These are phyloP conservation scores for Orycteropus afer DNA, from an alignment of 2,113 vertebrate genomes.

Conservation along the genomic window DNA sequence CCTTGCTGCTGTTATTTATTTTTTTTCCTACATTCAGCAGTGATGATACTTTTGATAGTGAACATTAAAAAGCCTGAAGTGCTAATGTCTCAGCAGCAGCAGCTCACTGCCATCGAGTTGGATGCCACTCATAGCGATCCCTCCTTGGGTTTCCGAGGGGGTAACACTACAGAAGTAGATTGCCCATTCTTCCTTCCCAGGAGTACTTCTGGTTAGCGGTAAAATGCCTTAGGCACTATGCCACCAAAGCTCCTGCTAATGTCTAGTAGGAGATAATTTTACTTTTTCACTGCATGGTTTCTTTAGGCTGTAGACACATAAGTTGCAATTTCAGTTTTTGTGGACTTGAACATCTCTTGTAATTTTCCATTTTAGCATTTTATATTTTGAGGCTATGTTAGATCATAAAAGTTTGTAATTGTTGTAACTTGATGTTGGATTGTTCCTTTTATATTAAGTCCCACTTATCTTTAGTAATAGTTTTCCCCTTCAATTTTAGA, in stretches of 20 bases:
- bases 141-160: too few species aligned
- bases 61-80: conserved; percentile 29
- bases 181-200: too few species aligned
- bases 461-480: conserved; percentile 25
- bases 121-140: too few species aligned
- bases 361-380: conserved; percentile 47
- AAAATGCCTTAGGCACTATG: too few species aligned
- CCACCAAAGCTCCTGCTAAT: too few species aligned
- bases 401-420: conserved; percentile 31
- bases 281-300: conserved; percentile 28
- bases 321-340: background rate
- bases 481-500: background rate
- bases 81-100: too few species aligned
- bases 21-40: conserved; percentile 7
- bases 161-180: too few species aligned
- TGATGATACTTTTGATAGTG: background rate
- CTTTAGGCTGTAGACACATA: conserved; percentile 1
- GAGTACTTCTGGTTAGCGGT: too few species aligned
- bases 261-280: background rate
- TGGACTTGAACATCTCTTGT: background rate
- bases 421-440: background rate
- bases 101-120: too few species aligned
- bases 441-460: conserved; percentile 17
- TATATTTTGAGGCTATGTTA: background rate
- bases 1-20: background rate